phyloP scores from a whole-genome alignment of 1,140 invertebrate genomes.

The Panagrolaimus sp. region DNA sequence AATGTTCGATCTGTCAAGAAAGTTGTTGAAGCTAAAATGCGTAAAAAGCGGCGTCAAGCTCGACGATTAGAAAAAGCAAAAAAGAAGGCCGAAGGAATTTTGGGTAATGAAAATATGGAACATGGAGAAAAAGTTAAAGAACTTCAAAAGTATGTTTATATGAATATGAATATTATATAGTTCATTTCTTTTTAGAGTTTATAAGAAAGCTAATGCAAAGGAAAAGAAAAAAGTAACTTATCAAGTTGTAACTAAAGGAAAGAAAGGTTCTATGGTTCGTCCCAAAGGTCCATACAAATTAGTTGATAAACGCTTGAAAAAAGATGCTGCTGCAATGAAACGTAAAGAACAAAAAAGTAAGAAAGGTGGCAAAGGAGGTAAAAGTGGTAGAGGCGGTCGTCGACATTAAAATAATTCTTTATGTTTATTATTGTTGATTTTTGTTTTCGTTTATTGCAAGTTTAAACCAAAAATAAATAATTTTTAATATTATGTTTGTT shows the following conservation, averaged over 20 bases:
- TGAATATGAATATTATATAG: not conserved
- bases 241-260: slow-evolving; percentile 85
- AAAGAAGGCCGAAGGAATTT: slow-evolving; percentile 84
- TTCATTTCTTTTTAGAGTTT: slow-evolving; percentile 67
- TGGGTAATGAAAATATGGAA: slow-evolving; percentile 80
- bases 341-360: too few relatives aligned
- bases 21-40: slow-evolving; percentile 91
- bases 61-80: slow-evolving; percentile 80
- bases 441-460: too few relatives aligned
- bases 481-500: too few relatives aligned
- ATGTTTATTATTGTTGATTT: too few relatives aligned
- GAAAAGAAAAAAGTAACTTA: slow-evolving; percentile 82
- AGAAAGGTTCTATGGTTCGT: slow-evolving; percentile 70
- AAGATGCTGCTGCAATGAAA: slow-evolving; percentile 62
- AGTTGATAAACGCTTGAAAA: slow-evolving; percentile 91
- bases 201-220: slow-evolving; percentile 73
- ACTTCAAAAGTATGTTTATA: slow-evolving; percentile 72
- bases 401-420: too few relatives aligned
- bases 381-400: too few relatives aligned
- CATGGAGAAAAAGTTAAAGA: slow-evolving; percentile 85
- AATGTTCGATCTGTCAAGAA: slow-evolving; percentile 94
- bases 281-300: slow-evolving; percentile 84
- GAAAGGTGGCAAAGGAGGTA: too few relatives aligned
- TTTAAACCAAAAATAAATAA: too few relatives aligned
- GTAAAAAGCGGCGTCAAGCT: slow-evolving; percentile 78